Evolutionary conservation across 2,113 vertebrate genomes (phyloP).

Genomic region (Lamprologus sp.): DNA sequence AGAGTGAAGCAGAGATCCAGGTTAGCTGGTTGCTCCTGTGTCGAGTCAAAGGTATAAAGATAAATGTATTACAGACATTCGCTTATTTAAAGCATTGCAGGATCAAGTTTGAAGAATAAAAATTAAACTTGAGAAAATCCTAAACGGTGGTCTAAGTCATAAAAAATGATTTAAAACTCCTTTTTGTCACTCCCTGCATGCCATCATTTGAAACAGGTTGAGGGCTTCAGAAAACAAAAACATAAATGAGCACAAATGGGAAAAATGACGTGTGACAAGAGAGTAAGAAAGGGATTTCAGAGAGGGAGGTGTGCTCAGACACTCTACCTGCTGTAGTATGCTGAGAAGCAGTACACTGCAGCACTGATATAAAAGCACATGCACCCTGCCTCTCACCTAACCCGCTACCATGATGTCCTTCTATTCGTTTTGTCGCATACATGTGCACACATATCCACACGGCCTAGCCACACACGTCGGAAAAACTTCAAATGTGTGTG

Average conservation of each 20-base stretch:
- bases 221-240: background rate
- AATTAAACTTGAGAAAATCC: background rate
- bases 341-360: background rate
- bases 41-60: background rate
- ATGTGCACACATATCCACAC: background rate
- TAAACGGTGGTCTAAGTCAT: background rate
- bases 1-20: background rate
- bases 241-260: background rate
- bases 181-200: background rate
- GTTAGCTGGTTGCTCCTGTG: background rate
- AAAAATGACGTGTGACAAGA: background rate
- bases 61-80: background rate
- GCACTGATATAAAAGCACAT: background rate
- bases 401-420: background rate
- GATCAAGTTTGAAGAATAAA: background rate
- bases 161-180: background rate
- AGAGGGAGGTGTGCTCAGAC: background rate
- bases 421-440: background rate
- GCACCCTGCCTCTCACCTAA: background rate
- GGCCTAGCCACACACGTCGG: background rate
- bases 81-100: background rate
- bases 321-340: background rate
- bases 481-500: background rate
- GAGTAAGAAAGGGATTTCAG: background rate
- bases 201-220: background rate